Conservation (phyloP, 1,140 invertebrate species). For the Stenopsyche tienmushanensis region DNA sequence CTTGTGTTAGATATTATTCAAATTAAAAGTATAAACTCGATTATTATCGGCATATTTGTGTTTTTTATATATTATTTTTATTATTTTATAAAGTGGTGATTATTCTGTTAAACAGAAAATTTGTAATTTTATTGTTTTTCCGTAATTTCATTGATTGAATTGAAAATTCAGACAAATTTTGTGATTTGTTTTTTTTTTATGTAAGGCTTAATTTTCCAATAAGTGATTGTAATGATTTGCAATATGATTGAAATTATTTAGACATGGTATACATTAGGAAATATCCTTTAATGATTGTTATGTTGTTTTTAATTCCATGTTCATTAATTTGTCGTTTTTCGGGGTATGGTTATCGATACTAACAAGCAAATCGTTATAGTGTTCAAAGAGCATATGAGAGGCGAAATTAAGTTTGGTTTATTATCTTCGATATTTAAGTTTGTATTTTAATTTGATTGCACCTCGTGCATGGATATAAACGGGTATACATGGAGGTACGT, state of each 20-base stretch:
- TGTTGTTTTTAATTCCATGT: slow-evolving; percentile 38
- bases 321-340: slow-evolving; percentile 32
- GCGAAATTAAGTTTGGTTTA: slow-evolving; percentile 28
- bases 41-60: slow-evolving; percentile 17
- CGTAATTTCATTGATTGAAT: slow-evolving; percentile 35
- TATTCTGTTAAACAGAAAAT: slow-evolving; percentile 41
- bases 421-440: slow-evolving; percentile 37
- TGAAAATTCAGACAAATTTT: slow-evolving; percentile 43
- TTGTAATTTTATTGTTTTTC: slow-evolving; percentile 37
- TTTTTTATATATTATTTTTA: slow-evolving; percentile 23
- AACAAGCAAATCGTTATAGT: slow-evolving; percentile 34
- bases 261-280: slow-evolving; percentile 35
- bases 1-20: slow-evolving; percentile 25
- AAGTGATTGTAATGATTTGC: slow-evolving; percentile 39
- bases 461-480: slow-evolving; percentile 35
- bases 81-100: slow-evolving; percentile 34
- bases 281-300: slow-evolving; percentile 41
- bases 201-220: slow-evolving; percentile 30
- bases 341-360: slow-evolving; percentile 39
- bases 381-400: slow-evolving; percentile 30
- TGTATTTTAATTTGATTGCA: slow-evolving; percentile 33
- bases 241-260: slow-evolving; percentile 43
- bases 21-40: slow-evolving; percentile 13
- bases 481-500: slow-evolving; percentile 40
- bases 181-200: slow-evolving; percentile 41